Conservation (phyloP, 2,797 vertebrate genomes). For the Sebastes nivosus region DNA sequence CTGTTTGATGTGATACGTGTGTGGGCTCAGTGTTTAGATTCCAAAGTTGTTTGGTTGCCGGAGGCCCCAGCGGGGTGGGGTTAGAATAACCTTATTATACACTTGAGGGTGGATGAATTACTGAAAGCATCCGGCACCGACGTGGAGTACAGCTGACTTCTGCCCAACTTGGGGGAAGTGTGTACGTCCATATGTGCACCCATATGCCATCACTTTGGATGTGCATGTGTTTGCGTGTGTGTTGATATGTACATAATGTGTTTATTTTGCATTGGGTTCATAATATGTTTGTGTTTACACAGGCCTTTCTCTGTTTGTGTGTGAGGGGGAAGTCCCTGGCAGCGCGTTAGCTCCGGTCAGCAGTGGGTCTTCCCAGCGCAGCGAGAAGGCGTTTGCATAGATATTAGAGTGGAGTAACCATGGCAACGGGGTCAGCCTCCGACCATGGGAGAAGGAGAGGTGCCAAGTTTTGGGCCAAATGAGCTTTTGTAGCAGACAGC, state of each 20-base stretch:
- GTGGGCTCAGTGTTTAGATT: constrained; percentile 60
- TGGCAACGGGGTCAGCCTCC: constrained; percentile 57
- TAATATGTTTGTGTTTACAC: constrained; percentile 13
- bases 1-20: constrained; percentile 51
- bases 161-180: background rate
- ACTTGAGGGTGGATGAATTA: constrained; percentile 53
- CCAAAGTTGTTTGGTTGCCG: constrained; percentile 54
- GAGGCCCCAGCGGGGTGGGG: constrained; percentile 50
- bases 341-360: background rate
- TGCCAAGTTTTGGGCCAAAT: constrained; percentile 61
- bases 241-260: background rate
- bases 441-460: constrained; percentile 58
- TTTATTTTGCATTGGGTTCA: background rate
- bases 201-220: background rate
- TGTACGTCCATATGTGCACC: background rate
- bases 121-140: constrained; percentile 40
- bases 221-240: background rate
- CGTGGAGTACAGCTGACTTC: constrained; percentile 31
- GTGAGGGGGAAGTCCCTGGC: constrained; percentile 1
- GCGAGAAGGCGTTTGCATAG: constrained; percentile 46
- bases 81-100: constrained; percentile 72
- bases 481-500: constrained; percentile 49
- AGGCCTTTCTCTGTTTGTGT: constrained; percentile 17
- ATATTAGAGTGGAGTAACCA: constrained; percentile 64
- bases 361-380: constrained; percentile 50